Percentiles rank a stretch among this genome's conserved stretches.
These are phyloP conservation scores for Parapristionchus giblindavisi DNA, from an alignment of 2,888 invertebrate genomes.

Conservation along the genomic window DNA sequence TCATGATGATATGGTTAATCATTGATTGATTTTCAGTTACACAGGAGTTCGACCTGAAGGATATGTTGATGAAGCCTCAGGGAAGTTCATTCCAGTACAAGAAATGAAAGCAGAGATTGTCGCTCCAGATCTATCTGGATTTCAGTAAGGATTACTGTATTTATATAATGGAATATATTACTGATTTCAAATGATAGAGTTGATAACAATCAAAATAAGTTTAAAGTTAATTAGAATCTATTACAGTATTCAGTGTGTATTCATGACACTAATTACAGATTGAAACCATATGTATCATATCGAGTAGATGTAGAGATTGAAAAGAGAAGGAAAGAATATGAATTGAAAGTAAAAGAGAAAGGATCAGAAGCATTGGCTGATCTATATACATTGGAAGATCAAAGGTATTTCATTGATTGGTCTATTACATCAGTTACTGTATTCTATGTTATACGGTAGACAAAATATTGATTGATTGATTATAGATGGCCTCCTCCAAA, in stretches of 20 bases:
- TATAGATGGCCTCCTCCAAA: constrained; percentile 66
- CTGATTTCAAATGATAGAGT: no score
- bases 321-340: constrained; percentile 57
- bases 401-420: constrained; percentile 42
- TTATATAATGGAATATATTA: neutral
- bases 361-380: constrained; percentile 62
- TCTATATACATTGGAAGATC: constrained; percentile 60
- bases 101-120: constrained; percentile 92
- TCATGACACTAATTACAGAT: constrained; percentile 70
- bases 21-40: constrained; percentile 48
- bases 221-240: neutral
- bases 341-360: constrained; percentile 56
- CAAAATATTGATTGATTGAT: neutral
- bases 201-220: neutral
- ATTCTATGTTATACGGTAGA: neutral
- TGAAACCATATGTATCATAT: constrained; percentile 95
- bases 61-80: constrained; percentile 58
- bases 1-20: neutral
- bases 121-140: constrained; percentile 87
- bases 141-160: constrained; percentile 74
- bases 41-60: constrained; percentile 63
- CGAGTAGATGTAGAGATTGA: constrained; percentile 71
- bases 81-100: constrained; percentile 74
- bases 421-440: neutral
- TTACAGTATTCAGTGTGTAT: no score